Percentiles rank a stretch among this genome's conserved stretches.
These are phyloP conservation scores for Pseudorectes ferrugineus DNA, from an alignment of 2,113 vertebrate genomes.

Conservation along the genomic window DNA sequence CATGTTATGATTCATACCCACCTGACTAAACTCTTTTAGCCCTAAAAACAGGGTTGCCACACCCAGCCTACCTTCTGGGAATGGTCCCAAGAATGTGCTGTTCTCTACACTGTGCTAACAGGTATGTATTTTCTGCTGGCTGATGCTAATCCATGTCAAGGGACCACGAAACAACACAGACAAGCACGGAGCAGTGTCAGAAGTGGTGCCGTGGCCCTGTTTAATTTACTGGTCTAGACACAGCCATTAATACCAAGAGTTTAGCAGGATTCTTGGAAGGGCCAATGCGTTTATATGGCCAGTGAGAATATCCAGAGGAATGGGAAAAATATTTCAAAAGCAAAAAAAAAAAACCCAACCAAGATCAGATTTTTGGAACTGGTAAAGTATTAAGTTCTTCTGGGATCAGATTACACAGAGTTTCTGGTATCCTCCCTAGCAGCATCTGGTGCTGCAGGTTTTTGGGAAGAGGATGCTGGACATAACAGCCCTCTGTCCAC, in stretches of 20 bases:
- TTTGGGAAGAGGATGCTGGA: background rate
- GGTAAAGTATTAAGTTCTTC: background rate
- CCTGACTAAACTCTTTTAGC: background rate
- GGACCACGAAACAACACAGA: background rate
- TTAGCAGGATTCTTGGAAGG: background rate
- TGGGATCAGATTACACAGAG: background rate
- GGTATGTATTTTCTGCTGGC: background rate
- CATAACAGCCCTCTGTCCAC: background rate
- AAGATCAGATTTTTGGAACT: background rate
- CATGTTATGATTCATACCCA: background rate
- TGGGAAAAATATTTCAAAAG: background rate
- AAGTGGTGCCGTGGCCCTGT: background rate
- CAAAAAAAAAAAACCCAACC: background rate
- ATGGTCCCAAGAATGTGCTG: background rate
- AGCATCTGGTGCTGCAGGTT: background rate
- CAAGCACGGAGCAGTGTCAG: background rate
- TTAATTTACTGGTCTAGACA: conserved; percentile 16
- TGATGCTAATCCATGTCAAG: background rate
- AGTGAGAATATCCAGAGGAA: background rate
- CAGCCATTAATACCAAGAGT: background rate
- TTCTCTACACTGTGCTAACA: background rate
- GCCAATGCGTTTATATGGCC: background rate
- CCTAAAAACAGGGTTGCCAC: background rate
- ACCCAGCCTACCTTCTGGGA: conserved; percentile 23
- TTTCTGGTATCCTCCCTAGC: background rate